Evolutionary conservation across 2,797 vertebrate species (phyloP).

Genomic region (Anguilla anguilla): DNA sequence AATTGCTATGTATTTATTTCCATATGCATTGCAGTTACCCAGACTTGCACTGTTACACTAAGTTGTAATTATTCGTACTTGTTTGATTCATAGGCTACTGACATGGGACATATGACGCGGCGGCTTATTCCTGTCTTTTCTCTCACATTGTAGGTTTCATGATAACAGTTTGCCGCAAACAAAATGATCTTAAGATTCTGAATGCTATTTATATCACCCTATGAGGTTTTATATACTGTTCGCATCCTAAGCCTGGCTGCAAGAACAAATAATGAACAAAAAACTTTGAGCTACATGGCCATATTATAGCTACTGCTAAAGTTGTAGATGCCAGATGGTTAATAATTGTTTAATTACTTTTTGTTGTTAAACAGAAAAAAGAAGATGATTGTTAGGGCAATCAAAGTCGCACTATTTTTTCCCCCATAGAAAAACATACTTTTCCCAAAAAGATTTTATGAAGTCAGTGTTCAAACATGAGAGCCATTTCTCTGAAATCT

Average conservation of each 20-base stretch:
- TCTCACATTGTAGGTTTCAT: background rate
- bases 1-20: background rate
- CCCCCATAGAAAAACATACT: background rate
- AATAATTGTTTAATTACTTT: background rate
- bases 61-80: background rate
- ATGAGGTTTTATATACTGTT: background rate
- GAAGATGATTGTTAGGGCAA: background rate
- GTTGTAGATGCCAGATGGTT: background rate
- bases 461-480: constrained; percentile 21
- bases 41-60: background rate
- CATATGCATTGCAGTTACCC: background rate
- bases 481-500: constrained; percentile 24
- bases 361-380: constrained; percentile 6
- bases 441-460: background rate
- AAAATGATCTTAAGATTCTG: background rate
- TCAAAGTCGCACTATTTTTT: constrained; percentile 2
- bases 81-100: background rate
- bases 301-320: background rate
- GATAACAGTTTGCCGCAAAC: background rate
- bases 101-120: background rate
- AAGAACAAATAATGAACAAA: background rate
- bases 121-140: background rate
- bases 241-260: background rate
- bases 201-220: background rate
- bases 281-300: background rate